Evolutionary conservation across 2,797 vertebrate genomes (phyloP).

Genomic region (Syndactyla subalaris): DNA sequence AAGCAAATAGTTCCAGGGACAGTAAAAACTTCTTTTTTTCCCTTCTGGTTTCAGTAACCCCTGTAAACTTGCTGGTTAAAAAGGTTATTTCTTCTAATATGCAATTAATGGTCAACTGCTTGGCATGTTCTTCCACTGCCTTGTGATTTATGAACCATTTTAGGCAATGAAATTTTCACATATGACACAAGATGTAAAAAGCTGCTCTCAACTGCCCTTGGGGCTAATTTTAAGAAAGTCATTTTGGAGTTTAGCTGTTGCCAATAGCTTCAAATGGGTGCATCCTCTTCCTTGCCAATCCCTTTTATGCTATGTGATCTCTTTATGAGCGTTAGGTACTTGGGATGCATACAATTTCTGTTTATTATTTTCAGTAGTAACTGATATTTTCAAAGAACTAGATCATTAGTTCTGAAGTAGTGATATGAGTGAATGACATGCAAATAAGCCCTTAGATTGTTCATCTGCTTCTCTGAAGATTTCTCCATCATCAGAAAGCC

Average conservation of each 20-base stretch:
- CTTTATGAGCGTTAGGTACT: neutral
- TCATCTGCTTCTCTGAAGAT: neutral
- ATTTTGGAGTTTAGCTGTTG: neutral
- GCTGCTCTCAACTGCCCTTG: neutral
- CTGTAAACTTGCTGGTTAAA: neutral
- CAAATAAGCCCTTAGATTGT: neutral
- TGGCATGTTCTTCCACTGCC: neutral
- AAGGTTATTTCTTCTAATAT: neutral
- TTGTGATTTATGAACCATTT: neutral
- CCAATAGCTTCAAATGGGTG: neutral
- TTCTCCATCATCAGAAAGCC: neutral
- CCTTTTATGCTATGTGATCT: neutral
- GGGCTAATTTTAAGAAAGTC: constrained; percentile 11
- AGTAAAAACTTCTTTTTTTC: neutral
- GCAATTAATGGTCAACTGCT: neutral
- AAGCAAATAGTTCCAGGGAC: neutral
- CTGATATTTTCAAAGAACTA: neutral
- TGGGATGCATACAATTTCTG: neutral
- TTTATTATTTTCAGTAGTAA: neutral
- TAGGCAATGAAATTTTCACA: neutral
- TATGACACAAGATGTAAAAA: neutral
- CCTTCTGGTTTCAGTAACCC: neutral
- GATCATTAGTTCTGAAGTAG: constrained; percentile 13
- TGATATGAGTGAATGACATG: neutral
- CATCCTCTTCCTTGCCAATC: neutral